Conservation (phyloP, 1,140 invertebrate species). For the Hypothenemus hampei region DNA sequence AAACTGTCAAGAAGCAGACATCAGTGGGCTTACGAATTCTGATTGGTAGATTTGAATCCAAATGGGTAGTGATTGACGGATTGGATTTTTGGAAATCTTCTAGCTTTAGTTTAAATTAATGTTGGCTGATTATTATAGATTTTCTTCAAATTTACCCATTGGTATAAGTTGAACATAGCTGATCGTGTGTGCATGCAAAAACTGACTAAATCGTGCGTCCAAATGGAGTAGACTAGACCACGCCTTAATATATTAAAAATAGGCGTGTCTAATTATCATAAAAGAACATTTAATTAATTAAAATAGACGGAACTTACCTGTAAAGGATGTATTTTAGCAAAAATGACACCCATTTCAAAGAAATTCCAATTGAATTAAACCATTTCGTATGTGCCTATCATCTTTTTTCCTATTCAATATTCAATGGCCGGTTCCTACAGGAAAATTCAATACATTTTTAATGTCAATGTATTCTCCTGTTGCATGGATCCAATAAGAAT, state of each 20-base stretch:
- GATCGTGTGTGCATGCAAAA: not conserved
- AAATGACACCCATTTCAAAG: too few relatives aligned
- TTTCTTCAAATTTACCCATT: not conserved
- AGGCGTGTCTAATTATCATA: not conserved
- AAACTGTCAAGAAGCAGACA: slow-evolving; percentile 51
- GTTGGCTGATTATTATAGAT: not conserved
- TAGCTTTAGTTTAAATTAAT: not conserved
- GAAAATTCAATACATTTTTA: too few relatives aligned
- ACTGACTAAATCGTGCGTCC: too few relatives aligned
- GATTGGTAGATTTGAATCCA: not conserved
- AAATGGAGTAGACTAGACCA: too few relatives aligned
- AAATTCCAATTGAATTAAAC: too few relatives aligned
- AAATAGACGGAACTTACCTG: not conserved
- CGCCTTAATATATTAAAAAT: too few relatives aligned
- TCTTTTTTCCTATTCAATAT: too few relatives aligned
- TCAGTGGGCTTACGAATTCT: slow-evolving; percentile 54
- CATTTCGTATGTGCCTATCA: too few relatives aligned
- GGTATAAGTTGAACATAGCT: not conserved
- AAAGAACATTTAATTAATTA: not conserved
- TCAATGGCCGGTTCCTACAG: too few relatives aligned
- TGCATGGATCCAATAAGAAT: too few relatives aligned
- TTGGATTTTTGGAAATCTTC: not conserved
- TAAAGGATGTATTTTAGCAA: slow-evolving; percentile 7
- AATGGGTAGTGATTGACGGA: not conserved
- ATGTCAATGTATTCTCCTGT: too few relatives aligned